A percentile compares a stretch with the other conserved stretches of the same genome.
phyloP scores from a whole-genome alignment of 2,797 vertebrate genomes.

The Acestrorhynchus altus region DNA sequence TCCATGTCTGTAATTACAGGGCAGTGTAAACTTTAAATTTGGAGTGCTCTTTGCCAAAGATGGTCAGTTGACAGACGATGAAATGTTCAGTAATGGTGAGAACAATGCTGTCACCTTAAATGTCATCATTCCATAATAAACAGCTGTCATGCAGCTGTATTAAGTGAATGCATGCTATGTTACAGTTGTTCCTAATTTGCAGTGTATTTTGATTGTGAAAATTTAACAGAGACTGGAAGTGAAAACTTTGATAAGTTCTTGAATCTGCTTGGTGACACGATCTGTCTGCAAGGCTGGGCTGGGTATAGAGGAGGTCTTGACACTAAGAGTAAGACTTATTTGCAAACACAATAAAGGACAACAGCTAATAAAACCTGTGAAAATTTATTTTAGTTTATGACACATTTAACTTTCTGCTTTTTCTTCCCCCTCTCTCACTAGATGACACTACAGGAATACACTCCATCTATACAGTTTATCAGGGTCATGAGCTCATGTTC shows the following conservation, averaged over 20 bases:
- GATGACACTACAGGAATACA: constrained; percentile 96
- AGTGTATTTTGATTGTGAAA: constrained; percentile 23
- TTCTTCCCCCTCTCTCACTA: constrained; percentile 55
- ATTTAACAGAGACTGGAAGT: constrained; percentile 87
- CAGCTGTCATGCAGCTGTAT: background rate
- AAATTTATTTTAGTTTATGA: background rate
- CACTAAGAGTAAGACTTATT: constrained; percentile 90
- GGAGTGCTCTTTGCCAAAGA: constrained; percentile 97
- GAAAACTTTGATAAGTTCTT: constrained; percentile 94
- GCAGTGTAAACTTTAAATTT: constrained; percentile 99
- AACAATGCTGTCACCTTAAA: constrained; percentile 3
- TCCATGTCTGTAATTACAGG: constrained; percentile 73
- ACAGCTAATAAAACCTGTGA: background rate
- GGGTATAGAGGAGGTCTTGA: constrained; percentile 97
- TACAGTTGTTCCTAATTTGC: constrained; percentile 18
- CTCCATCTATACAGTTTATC: constrained; percentile 97
- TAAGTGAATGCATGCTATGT: background rate
- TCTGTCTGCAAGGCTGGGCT: constrained; percentile 95
- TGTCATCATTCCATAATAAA: background rate
- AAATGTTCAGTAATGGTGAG: constrained; percentile 99
- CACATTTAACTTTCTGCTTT: background rate
- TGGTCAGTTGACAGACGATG: constrained; percentile 97
- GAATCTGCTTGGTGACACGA: constrained; percentile 88
- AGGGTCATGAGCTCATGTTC: constrained; percentile 99
- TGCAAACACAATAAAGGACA: no score